phyloP scores from a whole-genome alignment of 2,113 vertebrate species.

The Bambusicola thoracicus region DNA sequence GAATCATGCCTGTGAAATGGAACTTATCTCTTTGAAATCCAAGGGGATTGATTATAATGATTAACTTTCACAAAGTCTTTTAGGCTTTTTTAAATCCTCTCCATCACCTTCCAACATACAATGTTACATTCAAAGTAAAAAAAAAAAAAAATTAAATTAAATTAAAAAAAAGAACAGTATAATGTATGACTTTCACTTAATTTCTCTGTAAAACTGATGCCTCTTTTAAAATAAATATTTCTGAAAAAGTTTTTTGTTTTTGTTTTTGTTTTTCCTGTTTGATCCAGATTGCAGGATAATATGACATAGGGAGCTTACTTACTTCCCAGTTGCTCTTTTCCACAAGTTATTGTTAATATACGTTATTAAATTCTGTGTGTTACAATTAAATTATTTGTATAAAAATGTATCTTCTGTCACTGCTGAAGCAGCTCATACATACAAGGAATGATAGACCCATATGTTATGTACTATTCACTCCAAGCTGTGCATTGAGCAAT shows the following conservation, averaged over 20 bases:
- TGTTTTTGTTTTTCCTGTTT: background rate
- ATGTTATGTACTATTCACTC: background rate
- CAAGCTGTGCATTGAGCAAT: background rate
- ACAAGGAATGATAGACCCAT: background rate
- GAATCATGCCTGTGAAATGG: constrained; percentile 23
- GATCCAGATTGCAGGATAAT: background rate
- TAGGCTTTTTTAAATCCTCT: background rate
- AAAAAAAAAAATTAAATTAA: background rate
- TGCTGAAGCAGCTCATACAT: background rate
- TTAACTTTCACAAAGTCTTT: constrained; percentile 33
- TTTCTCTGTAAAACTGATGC: background rate
- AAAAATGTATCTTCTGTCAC: background rate
- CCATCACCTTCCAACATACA: background rate
- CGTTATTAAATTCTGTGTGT: background rate
- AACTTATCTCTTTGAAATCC: constrained; percentile 30
- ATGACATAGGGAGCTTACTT: background rate
- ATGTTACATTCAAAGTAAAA: background rate
- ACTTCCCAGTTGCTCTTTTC: background rate
- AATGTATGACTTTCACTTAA: background rate
- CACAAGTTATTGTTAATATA: background rate
- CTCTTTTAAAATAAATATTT: background rate
- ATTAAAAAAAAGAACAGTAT: background rate
- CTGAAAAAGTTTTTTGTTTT: background rate
- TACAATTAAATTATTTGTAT: background rate
- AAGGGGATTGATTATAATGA: constrained; percentile 14